These are phyloP conservation scores for Saguinus imperator DNA, from an alignment of 2,113 vertebrate genomes.

Conservation along the genomic window DNA sequence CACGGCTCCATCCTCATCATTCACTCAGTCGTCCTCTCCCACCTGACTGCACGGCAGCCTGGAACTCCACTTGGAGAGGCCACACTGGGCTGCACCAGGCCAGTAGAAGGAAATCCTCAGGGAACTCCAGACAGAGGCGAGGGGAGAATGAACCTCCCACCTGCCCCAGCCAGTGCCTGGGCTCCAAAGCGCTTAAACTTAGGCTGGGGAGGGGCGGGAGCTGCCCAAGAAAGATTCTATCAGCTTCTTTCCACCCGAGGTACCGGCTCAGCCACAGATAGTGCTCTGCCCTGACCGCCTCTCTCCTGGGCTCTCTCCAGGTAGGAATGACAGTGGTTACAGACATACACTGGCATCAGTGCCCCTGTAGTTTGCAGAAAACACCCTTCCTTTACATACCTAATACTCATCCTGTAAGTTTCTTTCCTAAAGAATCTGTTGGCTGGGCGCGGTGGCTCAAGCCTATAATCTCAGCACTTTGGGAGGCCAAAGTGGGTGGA, in stretches of 20 bases:
- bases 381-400: background rate
- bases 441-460: too few relatives aligned
- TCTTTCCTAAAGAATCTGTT: background rate
- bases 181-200: background rate
- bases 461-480: too few relatives aligned
- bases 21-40: background rate
- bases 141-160: background rate
- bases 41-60: background rate
- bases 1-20: background rate
- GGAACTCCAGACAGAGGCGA: background rate
- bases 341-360: rapidly evolving
- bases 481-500: too few relatives aligned
- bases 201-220: too few relatives aligned
- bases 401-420: background rate
- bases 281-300: too few relatives aligned
- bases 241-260: background rate
- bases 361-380: too few relatives aligned
- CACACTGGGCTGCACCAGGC: background rate
- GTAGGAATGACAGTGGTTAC: background rate
- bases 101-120: background rate
- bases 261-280: background rate
- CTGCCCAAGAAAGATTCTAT: background rate
- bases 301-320: background rate
- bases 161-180: background rate
- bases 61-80: background rate